These are phyloP conservation scores for Cettia cetti DNA, from an alignment of 2,113 vertebrate genomes.

Conservation along the genomic window DNA sequence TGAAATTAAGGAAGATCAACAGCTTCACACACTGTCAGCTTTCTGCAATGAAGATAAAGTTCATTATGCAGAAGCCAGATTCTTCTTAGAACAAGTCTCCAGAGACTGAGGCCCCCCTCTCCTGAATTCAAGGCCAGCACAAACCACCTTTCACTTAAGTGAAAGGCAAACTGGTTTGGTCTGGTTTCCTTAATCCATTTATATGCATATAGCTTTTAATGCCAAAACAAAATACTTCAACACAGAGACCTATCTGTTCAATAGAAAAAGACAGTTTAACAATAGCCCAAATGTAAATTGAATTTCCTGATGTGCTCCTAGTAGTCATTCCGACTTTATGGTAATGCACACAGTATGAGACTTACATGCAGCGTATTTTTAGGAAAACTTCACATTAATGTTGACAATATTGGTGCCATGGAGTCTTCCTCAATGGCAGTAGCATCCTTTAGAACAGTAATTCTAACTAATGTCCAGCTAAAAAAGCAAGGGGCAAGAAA, in stretches of 20 bases:
- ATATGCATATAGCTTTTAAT: neutral
- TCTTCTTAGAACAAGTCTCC: neutral
- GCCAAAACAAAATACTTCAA: constrained; percentile 11
- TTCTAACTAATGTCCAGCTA: neutral
- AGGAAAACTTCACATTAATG: neutral
- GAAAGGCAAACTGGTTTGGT: constrained; percentile 5
- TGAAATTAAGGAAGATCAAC: constrained; percentile 17
- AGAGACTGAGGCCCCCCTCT: neutral
- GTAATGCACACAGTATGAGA: neutral
- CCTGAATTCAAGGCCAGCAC: neutral
- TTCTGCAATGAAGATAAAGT: neutral
- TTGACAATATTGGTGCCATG: neutral
- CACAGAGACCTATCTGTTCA: neutral
- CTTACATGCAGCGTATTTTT: neutral
- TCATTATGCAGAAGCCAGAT: constrained; percentile 5
- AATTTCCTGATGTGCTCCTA: neutral
- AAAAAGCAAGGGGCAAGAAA: fast-evolving
- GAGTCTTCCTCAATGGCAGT: neutral
- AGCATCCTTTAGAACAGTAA: neutral
- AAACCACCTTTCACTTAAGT: constrained; percentile 4
- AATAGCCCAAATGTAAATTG: neutral
- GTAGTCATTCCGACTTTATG: neutral
- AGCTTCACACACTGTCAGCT: constrained; percentile 8
- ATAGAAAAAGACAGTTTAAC: neutral
- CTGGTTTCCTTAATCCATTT: neutral